Conservation (phyloP, 37 sponge, comb jelly and placozoan genomes). For the Spongilla lacustris region DNA sequence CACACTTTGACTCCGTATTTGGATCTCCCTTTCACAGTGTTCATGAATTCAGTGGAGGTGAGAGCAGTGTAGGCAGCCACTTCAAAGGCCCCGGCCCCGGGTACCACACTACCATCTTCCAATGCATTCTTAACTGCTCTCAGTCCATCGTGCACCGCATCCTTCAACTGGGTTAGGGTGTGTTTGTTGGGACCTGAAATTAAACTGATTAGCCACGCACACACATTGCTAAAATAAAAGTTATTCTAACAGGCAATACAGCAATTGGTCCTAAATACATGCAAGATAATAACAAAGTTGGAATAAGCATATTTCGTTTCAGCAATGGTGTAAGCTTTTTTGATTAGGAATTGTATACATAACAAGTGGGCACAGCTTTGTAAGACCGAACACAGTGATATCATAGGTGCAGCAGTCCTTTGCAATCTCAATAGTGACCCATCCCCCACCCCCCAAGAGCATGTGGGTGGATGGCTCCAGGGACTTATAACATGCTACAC, state of each 20-base stretch:
- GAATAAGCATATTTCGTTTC: too few species aligned
- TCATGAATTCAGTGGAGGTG: constrained; percentile 83
- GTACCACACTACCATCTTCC: constrained; percentile 91
- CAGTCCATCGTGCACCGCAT: constrained; percentile 96
- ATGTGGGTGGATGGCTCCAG: too few species aligned
- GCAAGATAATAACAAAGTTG: too few species aligned
- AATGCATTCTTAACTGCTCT: constrained; percentile 98
- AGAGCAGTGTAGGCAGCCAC: constrained; percentile 86
- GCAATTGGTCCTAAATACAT: too few species aligned
- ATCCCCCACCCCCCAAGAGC: too few species aligned
- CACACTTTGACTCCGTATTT: constrained; percentile 92
- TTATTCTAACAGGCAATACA: neutral
- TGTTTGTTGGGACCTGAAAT: constrained; percentile 94
- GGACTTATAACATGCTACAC: neutral
- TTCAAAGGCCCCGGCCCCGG: constrained; percentile 98
- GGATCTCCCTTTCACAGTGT: constrained; percentile 83
- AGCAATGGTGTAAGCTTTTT: too few species aligned
- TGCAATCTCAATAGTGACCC: too few species aligned
- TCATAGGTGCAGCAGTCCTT: too few species aligned
- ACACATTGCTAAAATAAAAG: too few species aligned
- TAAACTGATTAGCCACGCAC: neutral
- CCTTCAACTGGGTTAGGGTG: constrained; percentile 97
- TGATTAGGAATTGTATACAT: too few species aligned
- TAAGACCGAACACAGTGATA: too few species aligned
- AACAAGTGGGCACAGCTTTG: too few species aligned